Evolutionary conservation across 2,797 vertebrate genomes (phyloP).

Genomic region (Setipinna tenuifilis): DNA sequence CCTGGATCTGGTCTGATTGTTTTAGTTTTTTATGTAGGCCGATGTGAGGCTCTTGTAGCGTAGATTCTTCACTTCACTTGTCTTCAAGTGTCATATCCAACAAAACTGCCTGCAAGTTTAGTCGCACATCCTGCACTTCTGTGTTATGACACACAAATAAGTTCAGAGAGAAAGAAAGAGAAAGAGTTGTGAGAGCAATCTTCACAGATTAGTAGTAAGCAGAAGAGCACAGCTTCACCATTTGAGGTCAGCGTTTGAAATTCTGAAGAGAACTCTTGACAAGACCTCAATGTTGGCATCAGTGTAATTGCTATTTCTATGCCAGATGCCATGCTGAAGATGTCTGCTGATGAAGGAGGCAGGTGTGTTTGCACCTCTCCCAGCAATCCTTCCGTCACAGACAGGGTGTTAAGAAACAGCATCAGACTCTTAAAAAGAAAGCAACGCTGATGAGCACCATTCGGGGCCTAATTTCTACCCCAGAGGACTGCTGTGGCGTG

Average conservation of each 20-base stretch:
- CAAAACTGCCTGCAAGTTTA: too few species aligned
- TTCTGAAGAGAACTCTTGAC: neutral
- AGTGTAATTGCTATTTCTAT: neutral
- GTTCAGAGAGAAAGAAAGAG: neutral
- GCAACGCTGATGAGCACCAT: too few species aligned
- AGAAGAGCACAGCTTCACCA: neutral
- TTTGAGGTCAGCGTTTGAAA: slow-evolving; percentile 3
- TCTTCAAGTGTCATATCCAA: too few species aligned
- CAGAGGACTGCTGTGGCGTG: neutral
- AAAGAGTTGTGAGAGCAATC: neutral
- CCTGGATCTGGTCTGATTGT: too few species aligned
- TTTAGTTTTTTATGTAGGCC: too few species aligned
- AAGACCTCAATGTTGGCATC: neutral
- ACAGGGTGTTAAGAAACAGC: neutral
- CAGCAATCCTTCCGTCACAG: neutral
- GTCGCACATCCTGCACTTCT: too few species aligned
- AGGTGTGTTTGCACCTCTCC: neutral
- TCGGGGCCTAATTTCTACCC: neutral
- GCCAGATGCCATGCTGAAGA: neutral
- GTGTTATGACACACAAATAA: neutral
- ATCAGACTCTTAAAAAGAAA: neutral
- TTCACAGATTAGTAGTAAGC: neutral
- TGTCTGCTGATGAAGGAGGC: neutral
- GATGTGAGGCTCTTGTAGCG: too few species aligned
- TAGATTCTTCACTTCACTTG: too few species aligned